Base-by-base conservation (phyloP, 2,797 vertebrate species). In the Sebastes minor region DNA sequence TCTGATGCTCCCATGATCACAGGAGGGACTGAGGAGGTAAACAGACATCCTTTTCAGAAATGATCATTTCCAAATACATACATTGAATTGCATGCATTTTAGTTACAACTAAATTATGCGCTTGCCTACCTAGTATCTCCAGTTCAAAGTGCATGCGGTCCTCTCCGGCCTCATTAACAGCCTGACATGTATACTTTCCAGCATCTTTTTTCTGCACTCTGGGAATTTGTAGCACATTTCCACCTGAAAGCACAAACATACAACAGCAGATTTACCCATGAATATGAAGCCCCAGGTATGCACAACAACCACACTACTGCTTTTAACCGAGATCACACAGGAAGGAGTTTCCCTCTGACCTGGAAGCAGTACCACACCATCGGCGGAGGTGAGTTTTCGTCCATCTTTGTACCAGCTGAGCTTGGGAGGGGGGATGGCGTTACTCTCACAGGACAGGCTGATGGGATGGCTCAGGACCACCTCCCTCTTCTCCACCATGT, bases 331-430 rank as follows among this genome's bases (percentile, higher is more conserved):
- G 8, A 71, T 67, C 27, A 52, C n/a, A 72, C 28, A 70, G 59
- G 5, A 87, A 68, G 11, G 11, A 60, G 22, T 27, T 27, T 4
- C 27, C 16, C 59, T 23, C 88, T 88, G 56, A 99, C 98, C 97
- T 94, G 97, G 96, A 30, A 97, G 91, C 2, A 99, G 60, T 1
- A 95, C 73, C 60, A 95, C 85, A 22, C 96, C 94, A 0, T 95
- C 95, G 0, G 91, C 23, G 0, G 94, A 83, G 0, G 92, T 92
- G 38, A 99, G 96, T 71, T 94, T 96, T 63, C 87, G 93, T 18
- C 96, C 97, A 0, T 97, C 95, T 81, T 95, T 95, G 93, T 95
- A 97, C 98, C 98, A 99, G 90, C 94, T 96, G 87, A 99, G 94
- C 53, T 88, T 92, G 0, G 97, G 96, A 0, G 97, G 94, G 0